phyloP scores from a whole-genome alignment of 2,888 invertebrate genomes.

The Altica lythri region DNA sequence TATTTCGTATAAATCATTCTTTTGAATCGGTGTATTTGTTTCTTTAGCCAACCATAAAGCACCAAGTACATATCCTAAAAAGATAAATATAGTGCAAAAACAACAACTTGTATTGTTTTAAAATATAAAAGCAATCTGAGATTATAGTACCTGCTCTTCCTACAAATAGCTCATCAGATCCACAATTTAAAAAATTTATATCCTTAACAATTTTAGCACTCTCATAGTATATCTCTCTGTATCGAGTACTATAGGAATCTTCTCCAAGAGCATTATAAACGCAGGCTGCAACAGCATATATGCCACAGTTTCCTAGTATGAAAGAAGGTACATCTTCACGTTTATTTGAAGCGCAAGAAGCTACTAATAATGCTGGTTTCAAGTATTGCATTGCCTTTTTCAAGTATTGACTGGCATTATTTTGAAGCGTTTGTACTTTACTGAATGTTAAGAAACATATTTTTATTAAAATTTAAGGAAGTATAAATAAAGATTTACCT shows the following conservation, averaged over 20 bases:
- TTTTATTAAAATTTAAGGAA: not conserved
- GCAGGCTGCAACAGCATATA: constrained; percentile 73
- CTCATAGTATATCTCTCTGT: constrained; percentile 55
- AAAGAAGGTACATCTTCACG: constrained; percentile 69
- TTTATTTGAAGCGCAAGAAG: constrained; percentile 56
- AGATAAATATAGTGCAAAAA: not conserved
- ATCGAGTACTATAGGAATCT: constrained; percentile 48
- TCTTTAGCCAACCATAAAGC: constrained; percentile 72
- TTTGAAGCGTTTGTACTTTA: constrained; percentile 59
- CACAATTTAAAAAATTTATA: constrained; percentile 64
- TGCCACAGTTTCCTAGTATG: constrained; percentile 79
- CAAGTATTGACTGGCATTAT: constrained; percentile 55
- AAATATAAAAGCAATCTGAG: not conserved
- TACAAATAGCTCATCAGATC: constrained; percentile 84
- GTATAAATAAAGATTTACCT: constrained; percentile 36
- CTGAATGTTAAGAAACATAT: constrained; percentile 38
- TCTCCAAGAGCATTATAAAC: constrained; percentile 63
- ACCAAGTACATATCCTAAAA: constrained; percentile 71
- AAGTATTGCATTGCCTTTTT: constrained; percentile 67
- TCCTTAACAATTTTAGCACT: constrained; percentile 60
- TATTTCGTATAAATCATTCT: constrained; percentile 64
- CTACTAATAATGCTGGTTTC: constrained; percentile 64
- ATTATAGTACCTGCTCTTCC: constrained; percentile 77
- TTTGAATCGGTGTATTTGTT: constrained; percentile 57
- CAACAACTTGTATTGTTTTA: too few relatives aligned